phyloP scores from a whole-genome alignment of 2,113 vertebrate genomes.

The Tychaedon coryphoeus region DNA sequence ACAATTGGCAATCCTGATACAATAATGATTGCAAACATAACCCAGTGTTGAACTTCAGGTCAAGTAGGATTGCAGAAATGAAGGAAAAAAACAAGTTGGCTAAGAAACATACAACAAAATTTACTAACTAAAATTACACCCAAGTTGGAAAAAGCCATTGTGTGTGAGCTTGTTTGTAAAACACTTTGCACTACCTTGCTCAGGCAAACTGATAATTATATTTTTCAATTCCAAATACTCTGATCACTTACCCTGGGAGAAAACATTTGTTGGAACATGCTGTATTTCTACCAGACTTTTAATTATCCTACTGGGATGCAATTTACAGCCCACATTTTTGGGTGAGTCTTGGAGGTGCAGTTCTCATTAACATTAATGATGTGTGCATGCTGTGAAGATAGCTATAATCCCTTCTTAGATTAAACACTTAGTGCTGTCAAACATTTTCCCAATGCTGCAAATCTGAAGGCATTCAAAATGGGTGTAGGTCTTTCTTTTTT shows the following conservation, averaged over 20 bases:
- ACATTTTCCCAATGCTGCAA: not conserved
- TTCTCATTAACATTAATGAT: constrained; percentile 1
- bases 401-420: constrained; percentile 6
- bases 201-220: not conserved
- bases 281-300: not conserved
- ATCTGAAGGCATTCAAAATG: not conserved
- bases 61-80: not conserved
- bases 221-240: not conserved
- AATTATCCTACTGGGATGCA: constrained; percentile 20
- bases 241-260: constrained; percentile 1
- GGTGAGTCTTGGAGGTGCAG: not conserved
- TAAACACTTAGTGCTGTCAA: constrained; percentile 15
- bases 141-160: not conserved
- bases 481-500: not conserved
- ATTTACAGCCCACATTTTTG: constrained; percentile 1
- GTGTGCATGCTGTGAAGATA: not conserved
- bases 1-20: not conserved
- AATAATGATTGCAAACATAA: not conserved
- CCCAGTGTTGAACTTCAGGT: not conserved
- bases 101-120: not conserved
- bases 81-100: not conserved
- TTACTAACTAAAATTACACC: not conserved
- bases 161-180: not conserved
- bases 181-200: not conserved
- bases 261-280: constrained; percentile 8